phyloP scores from a whole-genome alignment of 2,888 invertebrate genomes.

The Leuctra nigra region DNA sequence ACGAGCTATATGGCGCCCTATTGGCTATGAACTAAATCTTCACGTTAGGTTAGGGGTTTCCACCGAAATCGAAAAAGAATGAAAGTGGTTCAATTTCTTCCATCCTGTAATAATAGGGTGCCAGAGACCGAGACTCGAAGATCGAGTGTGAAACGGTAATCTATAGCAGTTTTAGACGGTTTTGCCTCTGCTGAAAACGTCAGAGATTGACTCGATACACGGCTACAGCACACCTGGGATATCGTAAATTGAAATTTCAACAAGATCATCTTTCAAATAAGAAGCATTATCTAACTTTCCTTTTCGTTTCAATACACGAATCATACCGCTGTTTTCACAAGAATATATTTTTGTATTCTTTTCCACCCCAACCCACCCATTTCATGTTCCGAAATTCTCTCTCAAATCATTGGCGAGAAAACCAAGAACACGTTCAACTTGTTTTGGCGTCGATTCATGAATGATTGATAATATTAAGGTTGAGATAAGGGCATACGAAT shows the following conservation, averaged over 20 bases:
- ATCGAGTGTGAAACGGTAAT: not conserved
- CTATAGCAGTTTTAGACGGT: not conserved
- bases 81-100: slow-evolving; percentile 13
- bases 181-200: not conserved
- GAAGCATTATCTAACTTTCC: not conserved
- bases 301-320: not conserved
- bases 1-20: slow-evolving; percentile 8
- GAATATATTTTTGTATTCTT: not conserved
- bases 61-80: slow-evolving; percentile 10
- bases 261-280: slow-evolving; percentile 9
- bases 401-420: not conserved
- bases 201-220: not conserved
- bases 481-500: not conserved
- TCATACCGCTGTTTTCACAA: not conserved
- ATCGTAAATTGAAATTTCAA: not conserved
- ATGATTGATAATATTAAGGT: not conserved
- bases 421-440: not conserved
- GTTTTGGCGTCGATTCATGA: not conserved
- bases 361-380: too few relatives aligned
- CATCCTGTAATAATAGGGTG: not conserved
- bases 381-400: too few relatives aligned
- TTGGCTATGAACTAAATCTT: slow-evolving; percentile 17
- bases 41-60: slow-evolving; percentile 5
- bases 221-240: not conserved
- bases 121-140: not conserved